A percentile compares a stretch with the other conserved stretches of the same genome.
These are phyloP conservation scores for Crenuchus spilurus DNA, from an alignment of 2,797 vertebrate species.

Conservation along the genomic window DNA sequence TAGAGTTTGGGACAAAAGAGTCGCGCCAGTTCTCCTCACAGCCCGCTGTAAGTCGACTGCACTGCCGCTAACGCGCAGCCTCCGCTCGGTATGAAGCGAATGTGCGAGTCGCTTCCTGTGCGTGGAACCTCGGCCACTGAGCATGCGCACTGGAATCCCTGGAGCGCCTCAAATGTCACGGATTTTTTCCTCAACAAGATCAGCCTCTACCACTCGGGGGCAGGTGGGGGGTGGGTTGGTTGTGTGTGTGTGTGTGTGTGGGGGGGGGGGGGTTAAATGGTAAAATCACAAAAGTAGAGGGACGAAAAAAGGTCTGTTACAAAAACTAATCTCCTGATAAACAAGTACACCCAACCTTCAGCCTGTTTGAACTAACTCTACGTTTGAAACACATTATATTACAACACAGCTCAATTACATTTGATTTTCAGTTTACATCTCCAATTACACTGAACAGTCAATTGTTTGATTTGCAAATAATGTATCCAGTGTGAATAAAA, in stretches of 20 bases:
- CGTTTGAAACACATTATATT: no score
- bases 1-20: conserved; percentile 74
- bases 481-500: no score
- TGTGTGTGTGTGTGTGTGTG: conserved; percentile 17
- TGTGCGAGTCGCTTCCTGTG: neutral
- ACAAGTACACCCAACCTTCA: no score
- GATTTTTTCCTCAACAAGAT: conserved; percentile 81
- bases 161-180: conserved; percentile 83
- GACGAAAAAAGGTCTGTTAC: no score
- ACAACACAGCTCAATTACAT: no score
- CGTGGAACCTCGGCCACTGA: conserved; percentile 50
- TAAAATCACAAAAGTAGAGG: neutral
- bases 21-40: conserved; percentile 86
- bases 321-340: no score
- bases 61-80: conserved; percentile 88
- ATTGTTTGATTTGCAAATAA: no score
- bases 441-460: no score
- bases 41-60: conserved; percentile 92
- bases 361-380: no score
- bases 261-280: neutral
- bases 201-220: conserved; percentile 69
- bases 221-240: no score
- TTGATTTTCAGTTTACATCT: no score
- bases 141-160: conserved; percentile 82
- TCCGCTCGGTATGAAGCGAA: conserved; percentile 62